These are phyloP conservation scores for Platyrinchus mystaceus DNA, from an alignment of 2,797 vertebrate species.

Conservation along the genomic window DNA sequence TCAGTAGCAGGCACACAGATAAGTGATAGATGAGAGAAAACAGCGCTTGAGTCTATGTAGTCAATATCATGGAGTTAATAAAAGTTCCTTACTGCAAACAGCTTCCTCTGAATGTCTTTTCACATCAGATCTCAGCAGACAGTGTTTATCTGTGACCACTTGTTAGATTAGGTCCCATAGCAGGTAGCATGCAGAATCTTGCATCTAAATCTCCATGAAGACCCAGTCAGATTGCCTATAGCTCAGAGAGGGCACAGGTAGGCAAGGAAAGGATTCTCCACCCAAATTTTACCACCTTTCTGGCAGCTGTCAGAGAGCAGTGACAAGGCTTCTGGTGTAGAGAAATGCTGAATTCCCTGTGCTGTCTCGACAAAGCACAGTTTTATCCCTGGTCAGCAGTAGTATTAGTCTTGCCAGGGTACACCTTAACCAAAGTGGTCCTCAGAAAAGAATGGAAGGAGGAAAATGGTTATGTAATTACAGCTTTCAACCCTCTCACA, in stretches of 20 bases:
- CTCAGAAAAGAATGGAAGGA: not conserved
- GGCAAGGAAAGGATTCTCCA: not conserved
- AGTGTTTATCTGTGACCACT: constrained; percentile 25
- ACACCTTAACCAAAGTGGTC: not conserved
- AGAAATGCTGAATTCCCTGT: not conserved
- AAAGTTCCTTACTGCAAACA: constrained; percentile 17
- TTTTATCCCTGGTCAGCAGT: not conserved
- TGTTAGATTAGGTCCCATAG: constrained; percentile 17
- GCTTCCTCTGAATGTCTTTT: not conserved
- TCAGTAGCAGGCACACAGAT: constrained; percentile 30
- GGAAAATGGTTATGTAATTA: not conserved
- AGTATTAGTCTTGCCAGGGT: not conserved
- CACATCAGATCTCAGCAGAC: constrained; percentile 26
- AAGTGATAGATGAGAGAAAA: constrained; percentile 37
- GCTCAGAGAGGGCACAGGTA: not conserved
- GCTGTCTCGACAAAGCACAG: not conserved
- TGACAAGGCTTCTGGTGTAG: not conserved
- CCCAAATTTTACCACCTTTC: not conserved
- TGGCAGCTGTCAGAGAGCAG: not conserved
- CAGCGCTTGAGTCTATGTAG: not conserved
- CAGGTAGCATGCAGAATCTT: not conserved
- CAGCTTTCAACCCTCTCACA: not conserved
- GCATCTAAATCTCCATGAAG: not conserved
- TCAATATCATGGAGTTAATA: constrained; percentile 28
- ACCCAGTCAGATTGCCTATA: not conserved